Conservation (phyloP, 2,113 vertebrate species). For the Pycnonotus jocosus region DNA sequence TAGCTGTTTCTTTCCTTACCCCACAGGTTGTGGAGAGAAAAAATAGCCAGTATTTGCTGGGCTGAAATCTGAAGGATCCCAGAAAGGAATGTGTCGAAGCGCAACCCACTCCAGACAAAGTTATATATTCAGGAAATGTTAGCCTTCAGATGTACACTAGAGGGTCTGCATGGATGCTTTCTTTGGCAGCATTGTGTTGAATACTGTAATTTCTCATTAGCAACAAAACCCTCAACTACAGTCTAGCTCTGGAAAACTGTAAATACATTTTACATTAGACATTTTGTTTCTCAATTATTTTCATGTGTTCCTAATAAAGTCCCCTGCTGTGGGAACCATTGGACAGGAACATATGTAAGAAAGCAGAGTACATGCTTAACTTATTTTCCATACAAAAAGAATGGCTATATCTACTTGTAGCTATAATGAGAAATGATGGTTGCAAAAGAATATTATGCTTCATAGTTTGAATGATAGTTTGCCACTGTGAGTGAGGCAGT, state of each 20-base stretch:
- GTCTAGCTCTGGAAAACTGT: background rate
- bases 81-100: background rate
- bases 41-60: background rate
- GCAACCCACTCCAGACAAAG: background rate
- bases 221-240: background rate
- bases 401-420: background rate
- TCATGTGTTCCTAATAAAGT: background rate
- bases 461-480: background rate
- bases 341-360: background rate
- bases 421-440: background rate
- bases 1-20: background rate
- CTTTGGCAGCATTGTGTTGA: background rate
- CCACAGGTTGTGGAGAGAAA: background rate
- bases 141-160: background rate
- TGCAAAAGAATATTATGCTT: background rate
- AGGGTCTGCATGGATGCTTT: background rate
- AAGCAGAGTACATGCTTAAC: background rate
- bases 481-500: background rate
- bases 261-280: conserved; percentile 17
- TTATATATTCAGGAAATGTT: background rate
- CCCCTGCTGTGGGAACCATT: background rate
- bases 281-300: conserved; percentile 23
- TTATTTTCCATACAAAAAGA: background rate
- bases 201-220: conserved; percentile 31
- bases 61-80: background rate